Conservation (phyloP, 2,797 vertebrate species). For the Morelia viridis region DNA sequence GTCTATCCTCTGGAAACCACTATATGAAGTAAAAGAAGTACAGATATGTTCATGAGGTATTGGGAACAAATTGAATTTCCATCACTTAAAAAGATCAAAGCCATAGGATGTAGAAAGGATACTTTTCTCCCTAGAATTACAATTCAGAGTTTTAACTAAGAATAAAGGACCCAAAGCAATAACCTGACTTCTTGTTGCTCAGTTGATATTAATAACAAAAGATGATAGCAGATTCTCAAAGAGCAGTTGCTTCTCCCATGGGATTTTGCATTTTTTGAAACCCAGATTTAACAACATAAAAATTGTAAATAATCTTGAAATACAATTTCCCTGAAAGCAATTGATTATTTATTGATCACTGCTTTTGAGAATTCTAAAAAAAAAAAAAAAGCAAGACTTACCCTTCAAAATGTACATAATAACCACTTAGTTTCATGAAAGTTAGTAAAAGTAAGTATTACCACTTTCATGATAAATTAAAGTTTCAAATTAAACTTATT, state of each 20-base stretch:
- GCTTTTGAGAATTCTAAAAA: neutral
- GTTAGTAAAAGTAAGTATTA: neutral
- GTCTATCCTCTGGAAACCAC: neutral
- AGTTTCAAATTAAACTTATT: neutral
- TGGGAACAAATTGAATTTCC: neutral
- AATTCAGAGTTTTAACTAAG: neutral
- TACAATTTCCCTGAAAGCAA: neutral
- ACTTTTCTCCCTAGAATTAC: neutral
- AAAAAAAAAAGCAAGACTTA: neutral
- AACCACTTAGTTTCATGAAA: neutral
- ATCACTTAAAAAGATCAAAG: constrained; percentile 32
- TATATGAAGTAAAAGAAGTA: neutral
- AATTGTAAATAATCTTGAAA: neutral
- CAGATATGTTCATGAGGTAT: neutral
- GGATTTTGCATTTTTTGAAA: neutral
- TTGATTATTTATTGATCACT: neutral
- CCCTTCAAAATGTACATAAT: neutral
- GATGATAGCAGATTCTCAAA: neutral
- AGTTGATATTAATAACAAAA: neutral
- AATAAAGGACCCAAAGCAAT: neutral
- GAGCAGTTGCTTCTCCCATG: neutral
- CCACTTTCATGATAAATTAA: neutral
- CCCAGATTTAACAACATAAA: neutral
- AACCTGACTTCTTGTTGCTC: neutral
- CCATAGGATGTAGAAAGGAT: neutral